Evolutionary conservation across 2,888 invertebrate species (phyloP), one percentile per base, ranked within the genome.

Genomic region (Julus scandinavius): DNA sequence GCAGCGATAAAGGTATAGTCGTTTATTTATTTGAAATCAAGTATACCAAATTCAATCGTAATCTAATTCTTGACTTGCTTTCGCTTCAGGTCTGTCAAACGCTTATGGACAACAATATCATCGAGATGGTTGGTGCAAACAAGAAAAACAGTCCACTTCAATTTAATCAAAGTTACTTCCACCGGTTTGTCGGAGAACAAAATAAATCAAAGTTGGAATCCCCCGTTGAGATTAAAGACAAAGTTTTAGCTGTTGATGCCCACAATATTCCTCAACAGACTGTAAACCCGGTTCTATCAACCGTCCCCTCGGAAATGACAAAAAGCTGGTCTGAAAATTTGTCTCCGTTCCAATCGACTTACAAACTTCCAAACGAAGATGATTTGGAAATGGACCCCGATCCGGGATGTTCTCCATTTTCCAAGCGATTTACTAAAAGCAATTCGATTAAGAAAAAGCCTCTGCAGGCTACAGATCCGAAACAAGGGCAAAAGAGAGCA

Each of bases 1-100:
- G 83, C 72, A 20, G 88, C 88, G 29, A 29, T 87, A 17, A 88
- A 88, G 49, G 88, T 88, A 87, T 49, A 1, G 29, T 29, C 29
- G 54, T 40, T 17, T 1, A 1, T 40, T 50, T 40, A 9, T 20
- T 7, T n/a, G 20, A 20, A 72, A 5, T 13, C 20, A 58, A 13
- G 63, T 20, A 7, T 63, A 63, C n/a, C 2, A 6, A 72, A 20
- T 72, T 20, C 63, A 6, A 29, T n/a, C 63, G 15, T n/a, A 5
- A 5, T 72, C n/a, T 72, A 20, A 72, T 72, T 6, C 20, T 20
- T 20, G 9, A 7, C 6, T 0, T 20, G 6, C 20, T 17, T 72
- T 85, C 17, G 41, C 6, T 86, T 7, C 20, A 86, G 86, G 86
- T 86, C 45, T 86, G 86, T 13, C 86, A 86, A 20, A 50, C 86